Percentiles rank a stretch among this genome's conserved stretches.
Conservation (phyloP, 2,888 invertebrate genomes). For the Eucriotettix oculatus region DNA sequence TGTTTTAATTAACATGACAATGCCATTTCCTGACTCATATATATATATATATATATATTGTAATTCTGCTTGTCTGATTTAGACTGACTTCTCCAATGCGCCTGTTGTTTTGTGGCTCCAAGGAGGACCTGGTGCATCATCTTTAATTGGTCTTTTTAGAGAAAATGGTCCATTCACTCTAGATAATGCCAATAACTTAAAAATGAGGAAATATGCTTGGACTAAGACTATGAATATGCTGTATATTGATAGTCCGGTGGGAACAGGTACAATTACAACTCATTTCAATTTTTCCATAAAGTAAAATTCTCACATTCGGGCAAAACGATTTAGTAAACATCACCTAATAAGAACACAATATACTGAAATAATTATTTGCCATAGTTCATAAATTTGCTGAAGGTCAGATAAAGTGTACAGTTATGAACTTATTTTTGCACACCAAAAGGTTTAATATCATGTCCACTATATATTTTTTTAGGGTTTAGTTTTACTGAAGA, state of each 20-base stretch:
- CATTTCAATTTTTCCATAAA: background rate
- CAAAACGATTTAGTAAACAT: too few species aligned
- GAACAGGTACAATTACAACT: conserved; percentile 32
- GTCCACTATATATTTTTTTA: conserved; percentile 7
- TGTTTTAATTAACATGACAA: too few species aligned
- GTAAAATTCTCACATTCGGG: background rate
- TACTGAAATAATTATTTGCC: too few species aligned
- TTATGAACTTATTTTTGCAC: too few species aligned
- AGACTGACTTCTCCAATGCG: conserved; percentile 24
- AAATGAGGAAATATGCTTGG: conserved; percentile 62
- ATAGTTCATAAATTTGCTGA: too few species aligned
- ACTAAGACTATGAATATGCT: conserved; percentile 58
- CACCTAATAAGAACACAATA: too few species aligned
- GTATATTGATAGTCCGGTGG: conserved; percentile 87
- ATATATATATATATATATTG: too few species aligned
- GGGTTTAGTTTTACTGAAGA: conserved; percentile 76
- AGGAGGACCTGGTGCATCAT: conserved; percentile 71
- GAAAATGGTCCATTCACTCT: conserved; percentile 68
- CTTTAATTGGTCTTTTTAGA: conserved; percentile 61
- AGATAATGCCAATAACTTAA: conserved; percentile 30
- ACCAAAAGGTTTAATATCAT: too few species aligned
- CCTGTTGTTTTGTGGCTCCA: conserved; percentile 73
- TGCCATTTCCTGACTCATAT: too few species aligned
- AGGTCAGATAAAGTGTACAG: too few species aligned
- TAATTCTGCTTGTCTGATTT: background rate